Conservation (phyloP, 2,888 invertebrate species). For the Drosophila robusta region DNA sequence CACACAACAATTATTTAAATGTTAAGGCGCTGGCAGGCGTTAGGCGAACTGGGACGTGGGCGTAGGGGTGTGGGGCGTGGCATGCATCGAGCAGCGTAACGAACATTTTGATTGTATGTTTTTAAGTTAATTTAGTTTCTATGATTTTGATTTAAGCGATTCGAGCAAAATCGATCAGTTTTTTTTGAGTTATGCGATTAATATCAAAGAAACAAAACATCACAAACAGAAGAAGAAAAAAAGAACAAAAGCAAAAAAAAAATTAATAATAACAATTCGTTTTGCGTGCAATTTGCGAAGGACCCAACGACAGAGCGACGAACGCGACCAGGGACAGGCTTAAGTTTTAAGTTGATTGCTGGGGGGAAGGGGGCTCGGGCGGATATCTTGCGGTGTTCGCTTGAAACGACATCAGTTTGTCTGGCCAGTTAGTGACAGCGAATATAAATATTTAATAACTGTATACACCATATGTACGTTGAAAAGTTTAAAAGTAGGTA, state of each 20-base stretch:
- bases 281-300: constrained; percentile 4
- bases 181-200: constrained; percentile 51
- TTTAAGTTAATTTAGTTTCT: constrained; percentile 74
- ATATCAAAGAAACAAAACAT: constrained; percentile 12
- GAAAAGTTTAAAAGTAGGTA: constrained; percentile 71
- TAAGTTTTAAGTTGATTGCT: constrained; percentile 60
- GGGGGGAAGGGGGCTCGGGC: constrained; percentile 34
- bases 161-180: constrained; percentile 38
- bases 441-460: constrained; percentile 52
- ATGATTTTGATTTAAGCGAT: constrained; percentile 58
- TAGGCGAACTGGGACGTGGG: constrained; percentile 10
- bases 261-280: not conserved
- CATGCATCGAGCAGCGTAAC: constrained; percentile 49
- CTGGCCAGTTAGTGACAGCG: constrained; percentile 38
- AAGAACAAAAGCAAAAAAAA: constrained; percentile 2
- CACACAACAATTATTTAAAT: constrained; percentile 54
- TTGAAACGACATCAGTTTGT: constrained; percentile 15
- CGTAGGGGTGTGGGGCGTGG: constrained; percentile 37
- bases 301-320: constrained; percentile 31
- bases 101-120: constrained; percentile 57
- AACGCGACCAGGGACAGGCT: constrained; percentile 41
- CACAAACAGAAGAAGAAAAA: constrained; percentile 4
- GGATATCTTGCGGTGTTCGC: not conserved
- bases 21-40: constrained; percentile 38
- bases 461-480: constrained; percentile 61